Conservation (phyloP, 2,797 vertebrate genomes). For the Synaphobranchus kaupii region DNA sequence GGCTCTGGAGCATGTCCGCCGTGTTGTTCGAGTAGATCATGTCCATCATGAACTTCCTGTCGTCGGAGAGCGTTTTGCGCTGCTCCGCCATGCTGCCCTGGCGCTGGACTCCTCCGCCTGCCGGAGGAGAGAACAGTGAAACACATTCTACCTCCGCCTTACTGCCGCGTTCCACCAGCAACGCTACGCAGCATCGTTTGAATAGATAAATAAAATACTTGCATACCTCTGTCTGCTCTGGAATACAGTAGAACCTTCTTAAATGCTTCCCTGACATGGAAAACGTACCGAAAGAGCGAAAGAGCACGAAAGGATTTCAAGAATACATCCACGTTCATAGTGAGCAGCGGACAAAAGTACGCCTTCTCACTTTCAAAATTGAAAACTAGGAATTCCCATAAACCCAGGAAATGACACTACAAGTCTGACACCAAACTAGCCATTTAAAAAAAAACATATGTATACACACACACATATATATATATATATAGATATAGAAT, state of each 20-base stretch:
- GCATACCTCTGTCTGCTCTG: neutral
- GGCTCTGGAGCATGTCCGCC: constrained; percentile 34
- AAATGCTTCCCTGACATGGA: neutral
- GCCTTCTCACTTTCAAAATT: neutral
- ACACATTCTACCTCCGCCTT: neutral
- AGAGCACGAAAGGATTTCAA: neutral
- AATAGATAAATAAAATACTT: neutral
- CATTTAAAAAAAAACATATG: neutral
- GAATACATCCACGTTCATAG: neutral
- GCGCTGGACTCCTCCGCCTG: constrained; percentile 48
- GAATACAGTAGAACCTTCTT: neutral
- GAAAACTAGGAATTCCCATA: neutral
- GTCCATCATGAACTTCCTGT: constrained; percentile 76
- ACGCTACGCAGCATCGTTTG: neutral
- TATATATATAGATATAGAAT: no score
- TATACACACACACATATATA: no score
- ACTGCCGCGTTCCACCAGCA: neutral
- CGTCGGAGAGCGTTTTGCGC: constrained; percentile 67
- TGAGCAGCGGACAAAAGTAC: neutral
- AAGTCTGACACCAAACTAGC: neutral
- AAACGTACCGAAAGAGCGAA: neutral
- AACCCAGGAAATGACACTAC: neutral
- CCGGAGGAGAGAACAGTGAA: constrained; percentile 34
- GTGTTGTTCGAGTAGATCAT: constrained; percentile 75
- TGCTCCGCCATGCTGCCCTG: constrained; percentile 57